Conservation (phyloP, 2,113 vertebrate species). For the Saimiri boliviensis region DNA sequence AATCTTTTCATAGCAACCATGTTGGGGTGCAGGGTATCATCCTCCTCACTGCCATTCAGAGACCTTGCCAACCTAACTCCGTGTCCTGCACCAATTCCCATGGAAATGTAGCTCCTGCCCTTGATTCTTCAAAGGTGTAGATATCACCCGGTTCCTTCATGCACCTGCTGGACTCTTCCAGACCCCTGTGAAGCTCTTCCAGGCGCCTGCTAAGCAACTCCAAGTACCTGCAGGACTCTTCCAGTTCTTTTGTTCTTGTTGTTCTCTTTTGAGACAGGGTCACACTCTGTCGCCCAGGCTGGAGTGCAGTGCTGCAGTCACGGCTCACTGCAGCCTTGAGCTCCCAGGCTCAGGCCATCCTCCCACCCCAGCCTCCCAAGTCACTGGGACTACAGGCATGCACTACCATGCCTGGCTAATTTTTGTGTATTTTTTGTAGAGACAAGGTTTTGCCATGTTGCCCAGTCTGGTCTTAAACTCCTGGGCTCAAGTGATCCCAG, state of each 20-base stretch:
- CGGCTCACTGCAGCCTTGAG: too few relatives aligned
- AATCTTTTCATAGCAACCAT: background rate
- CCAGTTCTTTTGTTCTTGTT: background rate
- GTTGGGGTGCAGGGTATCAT: background rate
- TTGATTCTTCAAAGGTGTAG: background rate
- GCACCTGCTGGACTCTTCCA: background rate
- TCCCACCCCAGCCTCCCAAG: too few relatives aligned
- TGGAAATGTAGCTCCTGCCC: background rate
- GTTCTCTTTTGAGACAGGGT: too few relatives aligned
- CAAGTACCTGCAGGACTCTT: background rate
- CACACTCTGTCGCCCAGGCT: too few relatives aligned
- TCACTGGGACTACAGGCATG: background rate
- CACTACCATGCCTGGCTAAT: background rate
- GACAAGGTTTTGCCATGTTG: too few relatives aligned
- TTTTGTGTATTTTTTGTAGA: too few relatives aligned
- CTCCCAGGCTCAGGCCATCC: too few relatives aligned
- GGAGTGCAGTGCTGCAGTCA: too few relatives aligned
- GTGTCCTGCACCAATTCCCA: background rate
- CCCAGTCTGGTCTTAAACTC: too few relatives aligned
- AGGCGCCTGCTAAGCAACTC: background rate
- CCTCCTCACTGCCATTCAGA: background rate
- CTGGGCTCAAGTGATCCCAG: too few relatives aligned
- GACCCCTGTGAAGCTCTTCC: background rate
- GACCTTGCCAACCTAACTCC: fast-evolving
- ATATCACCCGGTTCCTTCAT: background rate